These are phyloP conservation scores for Hypselothyrea guttata DNA, from an alignment of 2,888 invertebrate genomes.

Conservation along the genomic window DNA sequence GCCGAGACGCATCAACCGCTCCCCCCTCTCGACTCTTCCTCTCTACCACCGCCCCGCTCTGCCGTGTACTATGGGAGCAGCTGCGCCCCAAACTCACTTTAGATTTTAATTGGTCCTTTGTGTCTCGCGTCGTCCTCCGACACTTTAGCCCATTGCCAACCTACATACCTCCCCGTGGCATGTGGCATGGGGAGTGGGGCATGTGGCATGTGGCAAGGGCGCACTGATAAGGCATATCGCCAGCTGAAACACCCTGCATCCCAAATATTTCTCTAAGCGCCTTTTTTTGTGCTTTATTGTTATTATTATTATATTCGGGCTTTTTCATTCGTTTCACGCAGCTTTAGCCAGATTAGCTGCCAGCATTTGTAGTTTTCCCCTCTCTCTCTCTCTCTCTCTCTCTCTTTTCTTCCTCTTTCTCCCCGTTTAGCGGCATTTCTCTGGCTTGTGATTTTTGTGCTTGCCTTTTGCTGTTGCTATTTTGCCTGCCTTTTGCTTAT, in stretches of 20 bases:
- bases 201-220: too few species aligned
- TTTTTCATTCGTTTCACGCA: slow-evolving; percentile 78
- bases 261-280: slow-evolving; percentile 18
- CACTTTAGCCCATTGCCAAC: slow-evolving; percentile 30
- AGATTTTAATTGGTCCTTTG: slow-evolving; percentile 79
- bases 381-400: slow-evolving; percentile 21
- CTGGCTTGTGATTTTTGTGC: slow-evolving; percentile 57
- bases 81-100: slow-evolving; percentile 57
- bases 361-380: slow-evolving; percentile 47
- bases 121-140: slow-evolving; percentile 58
- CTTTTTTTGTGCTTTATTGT: slow-evolving; percentile 58
- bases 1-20: background rate
- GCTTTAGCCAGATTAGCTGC: slow-evolving; percentile 74
- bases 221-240: slow-evolving; percentile 70
- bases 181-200: too few species aligned
- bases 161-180: background rate
- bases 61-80: slow-evolving; percentile 24
- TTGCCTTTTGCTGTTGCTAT: slow-evolving; percentile 5
- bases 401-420: background rate
- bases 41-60: slow-evolving; percentile 18
- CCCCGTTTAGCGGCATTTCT: slow-evolving; percentile 10
- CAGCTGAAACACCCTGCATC: slow-evolving; percentile 42
- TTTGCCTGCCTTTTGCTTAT: slow-evolving; percentile 19
- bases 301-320: slow-evolving; percentile 73
- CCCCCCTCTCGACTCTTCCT: too few species aligned